Evolutionary conservation across 2,113 vertebrate genomes (phyloP).

Genomic region (Halichoeres trimaculatus): DNA sequence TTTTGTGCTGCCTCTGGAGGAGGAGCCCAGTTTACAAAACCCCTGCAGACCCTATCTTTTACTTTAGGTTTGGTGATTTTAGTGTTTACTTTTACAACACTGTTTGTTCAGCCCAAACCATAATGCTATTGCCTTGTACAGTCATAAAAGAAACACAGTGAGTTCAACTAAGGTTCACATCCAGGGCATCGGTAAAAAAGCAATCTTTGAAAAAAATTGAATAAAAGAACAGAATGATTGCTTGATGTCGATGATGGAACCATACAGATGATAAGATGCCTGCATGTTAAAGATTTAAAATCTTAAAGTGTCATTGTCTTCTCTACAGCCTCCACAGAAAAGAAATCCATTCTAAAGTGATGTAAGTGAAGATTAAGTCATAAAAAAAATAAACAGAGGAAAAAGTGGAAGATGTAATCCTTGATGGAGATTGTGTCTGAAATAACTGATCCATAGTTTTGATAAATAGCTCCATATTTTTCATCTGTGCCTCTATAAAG

Average conservation of each 20-base stretch:
- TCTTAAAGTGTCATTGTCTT: not conserved
- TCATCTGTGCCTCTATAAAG: constrained; percentile 10
- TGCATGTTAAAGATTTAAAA: not conserved
- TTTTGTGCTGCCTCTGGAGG: too few species aligned
- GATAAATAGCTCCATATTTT: constrained; percentile 17
- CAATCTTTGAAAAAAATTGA: not conserved
- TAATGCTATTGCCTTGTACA: too few species aligned
- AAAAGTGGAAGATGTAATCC: not conserved
- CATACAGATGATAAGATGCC: not conserved
- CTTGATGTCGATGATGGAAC: not conserved
- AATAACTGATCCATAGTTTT: not conserved
- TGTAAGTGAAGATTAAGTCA: not conserved
- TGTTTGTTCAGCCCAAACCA: too few species aligned
- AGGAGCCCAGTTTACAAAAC: too few species aligned
- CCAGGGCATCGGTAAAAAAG: not conserved
- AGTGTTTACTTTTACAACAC: too few species aligned
- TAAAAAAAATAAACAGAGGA: not conserved
- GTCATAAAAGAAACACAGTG: too few species aligned
- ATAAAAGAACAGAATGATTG: not conserved
- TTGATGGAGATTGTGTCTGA: not conserved
- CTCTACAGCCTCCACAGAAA: not conserved
- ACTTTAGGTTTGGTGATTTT: too few species aligned
- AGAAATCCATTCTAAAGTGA: not conserved
- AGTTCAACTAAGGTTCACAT: not conserved
- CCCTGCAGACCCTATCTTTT: too few species aligned